Conservation (phyloP, 2,888 invertebrate genomes). For the Callimorpha dominula region DNA sequence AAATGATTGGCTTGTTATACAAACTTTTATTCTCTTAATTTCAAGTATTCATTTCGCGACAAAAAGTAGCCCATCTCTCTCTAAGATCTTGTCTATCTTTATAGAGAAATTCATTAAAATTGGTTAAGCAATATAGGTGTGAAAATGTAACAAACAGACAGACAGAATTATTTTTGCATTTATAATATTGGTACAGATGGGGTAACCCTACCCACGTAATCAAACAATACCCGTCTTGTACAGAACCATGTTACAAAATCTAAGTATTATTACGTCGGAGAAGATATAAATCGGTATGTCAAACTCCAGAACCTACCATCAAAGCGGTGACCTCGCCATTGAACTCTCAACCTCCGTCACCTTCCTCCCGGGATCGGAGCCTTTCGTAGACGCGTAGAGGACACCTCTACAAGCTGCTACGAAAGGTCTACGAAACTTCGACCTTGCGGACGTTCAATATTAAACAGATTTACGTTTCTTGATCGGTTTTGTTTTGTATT, state of each 20-base stretch:
- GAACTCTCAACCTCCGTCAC: conserved; percentile 18
- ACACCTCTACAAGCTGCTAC: conserved; percentile 45
- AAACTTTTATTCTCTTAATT: too few relatives aligned
- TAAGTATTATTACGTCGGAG: neutral
- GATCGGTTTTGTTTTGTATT: neutral
- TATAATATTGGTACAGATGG: neutral
- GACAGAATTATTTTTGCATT: neutral
- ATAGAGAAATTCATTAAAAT: neutral
- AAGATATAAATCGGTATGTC: conserved; percentile 5
- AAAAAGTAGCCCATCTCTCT: neutral
- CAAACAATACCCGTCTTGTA: neutral
- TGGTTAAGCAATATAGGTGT: neutral
- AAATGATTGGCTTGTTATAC: too few relatives aligned
- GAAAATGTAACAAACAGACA: neutral
- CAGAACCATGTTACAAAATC: neutral
- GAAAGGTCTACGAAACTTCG: conserved; percentile 33
- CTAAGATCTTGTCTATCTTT: neutral
- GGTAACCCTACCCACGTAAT: too few relatives aligned
- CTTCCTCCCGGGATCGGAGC: conserved; percentile 41
- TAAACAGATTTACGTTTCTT: neutral
- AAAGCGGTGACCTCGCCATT: conserved; percentile 6
- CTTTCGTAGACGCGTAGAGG: conserved; percentile 47
- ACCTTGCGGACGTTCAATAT: conserved; percentile 29
- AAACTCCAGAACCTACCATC: neutral
- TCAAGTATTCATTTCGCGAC: too few relatives aligned